phyloP scores from a whole-genome alignment of 2,797 vertebrate genomes.

The Galaxias olidus region DNA sequence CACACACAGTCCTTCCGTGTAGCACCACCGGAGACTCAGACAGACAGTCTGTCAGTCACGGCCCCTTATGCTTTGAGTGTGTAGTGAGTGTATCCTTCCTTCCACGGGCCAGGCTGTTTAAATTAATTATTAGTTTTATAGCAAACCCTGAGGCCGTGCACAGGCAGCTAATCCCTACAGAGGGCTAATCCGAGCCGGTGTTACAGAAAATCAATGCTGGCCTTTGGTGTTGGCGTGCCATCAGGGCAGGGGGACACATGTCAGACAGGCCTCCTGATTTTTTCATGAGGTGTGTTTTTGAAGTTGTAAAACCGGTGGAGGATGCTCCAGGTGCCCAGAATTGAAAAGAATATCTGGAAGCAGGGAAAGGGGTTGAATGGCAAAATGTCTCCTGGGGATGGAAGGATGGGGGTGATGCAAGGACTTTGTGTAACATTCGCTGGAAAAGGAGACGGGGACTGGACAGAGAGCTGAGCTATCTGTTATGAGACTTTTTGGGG shows the following conservation, averaged over 20 bases:
- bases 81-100: slow-evolving; percentile 71
- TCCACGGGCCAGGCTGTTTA: slow-evolving; percentile 77
- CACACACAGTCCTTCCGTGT: slow-evolving; percentile 1
- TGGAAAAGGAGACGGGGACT: not conserved
- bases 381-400: slow-evolving; percentile 62
- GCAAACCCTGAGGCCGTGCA: slow-evolving; percentile 79
- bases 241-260: slow-evolving; percentile 80
- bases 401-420: slow-evolving; percentile 46
- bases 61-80: slow-evolving; percentile 58
- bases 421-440: slow-evolving; percentile 23
- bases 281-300: slow-evolving; percentile 81
- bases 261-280: slow-evolving; percentile 81
- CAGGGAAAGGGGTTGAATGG: slow-evolving; percentile 53
- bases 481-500: too few species aligned
- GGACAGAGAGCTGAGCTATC: not conserved
- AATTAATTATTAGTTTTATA: slow-evolving; percentile 92
- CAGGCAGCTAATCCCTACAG: slow-evolving; percentile 85
- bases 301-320: slow-evolving; percentile 77
- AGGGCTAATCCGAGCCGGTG: slow-evolving; percentile 82
- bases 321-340: slow-evolving; percentile 80
- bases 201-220: slow-evolving; percentile 88
- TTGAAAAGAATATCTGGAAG: slow-evolving; percentile 79
- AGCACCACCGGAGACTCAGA: slow-evolving; percentile 35
- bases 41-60: slow-evolving; percentile 66
- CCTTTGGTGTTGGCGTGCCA: slow-evolving; percentile 79